These are phyloP conservation scores for Struthio camelus DNA, from an alignment of 2,113 vertebrate species.

Conservation along the genomic window DNA sequence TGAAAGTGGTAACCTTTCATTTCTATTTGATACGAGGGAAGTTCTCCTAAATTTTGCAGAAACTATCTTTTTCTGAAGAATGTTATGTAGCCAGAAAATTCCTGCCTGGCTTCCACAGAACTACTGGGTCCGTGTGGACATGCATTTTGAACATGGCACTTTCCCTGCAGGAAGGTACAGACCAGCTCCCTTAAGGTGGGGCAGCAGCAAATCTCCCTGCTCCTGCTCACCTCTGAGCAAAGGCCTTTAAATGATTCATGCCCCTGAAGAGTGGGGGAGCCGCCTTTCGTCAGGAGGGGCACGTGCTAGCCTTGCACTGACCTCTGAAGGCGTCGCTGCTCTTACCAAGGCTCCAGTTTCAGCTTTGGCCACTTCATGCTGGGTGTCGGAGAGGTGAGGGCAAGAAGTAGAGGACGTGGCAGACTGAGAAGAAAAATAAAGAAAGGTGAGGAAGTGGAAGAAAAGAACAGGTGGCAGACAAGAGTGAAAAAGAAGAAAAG, in stretches of 20 bases:
- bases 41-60: neutral
- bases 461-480: neutral
- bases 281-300: conserved; percentile 75
- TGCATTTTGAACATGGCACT: neutral
- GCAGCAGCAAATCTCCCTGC: neutral
- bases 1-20: neutral
- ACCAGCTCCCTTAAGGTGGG: neutral
- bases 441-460: neutral
- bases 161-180: neutral
- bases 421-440: neutral
- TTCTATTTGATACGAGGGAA: neutral
- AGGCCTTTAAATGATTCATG: conserved; percentile 73
- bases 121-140: neutral
- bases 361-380: neutral
- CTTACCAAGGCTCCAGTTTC: conserved; percentile 57
- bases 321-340: conserved; percentile 55
- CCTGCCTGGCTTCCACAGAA: neutral
- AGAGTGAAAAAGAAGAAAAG: neutral
- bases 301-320: conserved; percentile 82
- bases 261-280: conserved; percentile 67
- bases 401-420: neutral
- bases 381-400: neutral
- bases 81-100: neutral
- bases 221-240: conserved; percentile 50
- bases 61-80: neutral